phyloP scores from a whole-genome alignment of 2,797 vertebrate genomes.

The Cottoperca gobio region DNA sequence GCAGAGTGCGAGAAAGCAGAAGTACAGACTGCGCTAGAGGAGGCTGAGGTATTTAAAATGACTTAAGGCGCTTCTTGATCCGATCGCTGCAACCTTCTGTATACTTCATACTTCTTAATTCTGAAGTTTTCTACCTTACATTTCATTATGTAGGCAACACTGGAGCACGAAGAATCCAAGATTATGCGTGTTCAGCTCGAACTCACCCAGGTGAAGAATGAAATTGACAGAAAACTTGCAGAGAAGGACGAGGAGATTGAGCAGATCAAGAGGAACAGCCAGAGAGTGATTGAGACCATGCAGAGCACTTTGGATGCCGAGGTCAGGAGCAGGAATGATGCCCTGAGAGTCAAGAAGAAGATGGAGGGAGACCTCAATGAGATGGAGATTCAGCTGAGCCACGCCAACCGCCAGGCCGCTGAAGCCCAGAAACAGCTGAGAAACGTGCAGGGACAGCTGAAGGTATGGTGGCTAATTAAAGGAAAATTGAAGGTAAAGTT shows the following conservation, averaged over 20 bases:
- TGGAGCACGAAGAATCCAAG: constrained; percentile 94
- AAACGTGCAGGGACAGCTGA: constrained; percentile 88
- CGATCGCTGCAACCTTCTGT: neutral
- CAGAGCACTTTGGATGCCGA: constrained; percentile 90
- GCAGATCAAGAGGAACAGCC: constrained; percentile 91
- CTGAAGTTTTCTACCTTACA: no score
- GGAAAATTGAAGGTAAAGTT: neutral
- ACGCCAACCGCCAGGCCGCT: constrained; percentile 87
- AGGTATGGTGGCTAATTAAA: constrained; percentile 78
- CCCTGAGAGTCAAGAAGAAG: constrained; percentile 94
- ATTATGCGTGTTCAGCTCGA: constrained; percentile 91
- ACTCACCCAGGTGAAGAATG: constrained; percentile 90
- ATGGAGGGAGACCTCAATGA: constrained; percentile 93
- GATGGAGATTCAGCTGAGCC: constrained; percentile 93
- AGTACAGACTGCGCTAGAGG: constrained; percentile 89
- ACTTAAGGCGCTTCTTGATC: neutral
- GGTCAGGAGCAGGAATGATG: constrained; percentile 92
- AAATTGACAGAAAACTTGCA: constrained; percentile 88
- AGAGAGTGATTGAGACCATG: constrained; percentile 87
- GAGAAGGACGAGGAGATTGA: constrained; percentile 95
- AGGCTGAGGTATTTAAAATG: constrained; percentile 87
- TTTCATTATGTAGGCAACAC: constrained; percentile 82
- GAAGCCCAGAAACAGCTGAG: constrained; percentile 93
- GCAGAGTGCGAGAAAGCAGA: constrained; percentile 90
- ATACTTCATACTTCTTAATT: neutral